Conservation (phyloP, 2,797 vertebrate species). For the Carapus acus region DNA sequence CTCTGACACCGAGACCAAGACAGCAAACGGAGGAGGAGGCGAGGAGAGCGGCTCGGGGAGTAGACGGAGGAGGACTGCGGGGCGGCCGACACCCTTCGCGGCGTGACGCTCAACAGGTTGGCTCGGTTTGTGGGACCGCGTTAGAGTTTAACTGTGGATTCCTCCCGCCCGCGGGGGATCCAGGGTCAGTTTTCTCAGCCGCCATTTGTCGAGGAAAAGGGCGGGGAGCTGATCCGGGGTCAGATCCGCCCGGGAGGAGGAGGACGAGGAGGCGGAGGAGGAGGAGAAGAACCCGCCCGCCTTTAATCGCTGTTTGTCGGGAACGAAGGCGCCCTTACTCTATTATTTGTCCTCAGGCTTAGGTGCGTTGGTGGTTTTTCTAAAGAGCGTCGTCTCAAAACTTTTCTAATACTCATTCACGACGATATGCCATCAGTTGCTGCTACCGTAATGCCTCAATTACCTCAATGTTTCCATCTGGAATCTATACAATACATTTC, state of each 20-base stretch:
- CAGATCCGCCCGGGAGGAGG: constrained; percentile 11
- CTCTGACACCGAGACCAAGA: constrained; percentile 19
- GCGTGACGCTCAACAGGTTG: constrained; percentile 63
- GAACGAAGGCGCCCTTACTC: constrained; percentile 29
- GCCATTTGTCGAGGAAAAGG: background rate
- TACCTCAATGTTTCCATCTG: too few relatives aligned
- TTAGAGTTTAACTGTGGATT: too few relatives aligned
- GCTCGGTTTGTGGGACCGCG: constrained; percentile 42
- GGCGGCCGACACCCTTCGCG: constrained; percentile 54
- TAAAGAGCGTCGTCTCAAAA: too few relatives aligned
- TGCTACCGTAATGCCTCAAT: too few relatives aligned
- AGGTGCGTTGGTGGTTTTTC: too few relatives aligned
- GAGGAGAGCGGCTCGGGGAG: constrained; percentile 22
- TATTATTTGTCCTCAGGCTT: background rate
- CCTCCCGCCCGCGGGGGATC: too few relatives aligned
- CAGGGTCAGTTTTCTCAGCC: too few relatives aligned
- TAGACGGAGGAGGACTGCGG: constrained; percentile 13
- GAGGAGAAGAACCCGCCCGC: constrained; percentile 22
- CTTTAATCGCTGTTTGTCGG: constrained; percentile 28
- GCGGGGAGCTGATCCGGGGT: constrained; percentile 49
- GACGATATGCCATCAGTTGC: too few relatives aligned
- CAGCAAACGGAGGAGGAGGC: constrained; percentile 2
- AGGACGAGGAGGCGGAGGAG: constrained; percentile 20
- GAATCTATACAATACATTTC: too few relatives aligned
- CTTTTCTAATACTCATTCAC: too few relatives aligned